These are phyloP conservation scores for Leuctra nigra DNA, from an alignment of 2,888 invertebrate species.

Conservation along the genomic window DNA sequence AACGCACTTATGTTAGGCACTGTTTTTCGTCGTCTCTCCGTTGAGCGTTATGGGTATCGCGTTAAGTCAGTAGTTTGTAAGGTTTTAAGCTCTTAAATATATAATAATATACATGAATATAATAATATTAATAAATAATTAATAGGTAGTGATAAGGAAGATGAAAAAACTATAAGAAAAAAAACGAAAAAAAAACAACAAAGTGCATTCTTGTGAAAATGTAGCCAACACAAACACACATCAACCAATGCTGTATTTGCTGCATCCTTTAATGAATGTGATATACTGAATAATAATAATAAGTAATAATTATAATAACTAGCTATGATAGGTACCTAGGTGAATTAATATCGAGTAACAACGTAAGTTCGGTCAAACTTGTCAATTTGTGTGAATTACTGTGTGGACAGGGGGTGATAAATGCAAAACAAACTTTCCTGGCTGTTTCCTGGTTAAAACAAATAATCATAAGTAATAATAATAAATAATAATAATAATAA, in stretches of 20 bases:
- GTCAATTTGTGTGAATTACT: constrained; percentile 29
- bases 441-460: constrained; percentile 25
- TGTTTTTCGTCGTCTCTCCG: too few species aligned
- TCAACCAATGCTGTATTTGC: constrained; percentile 25
- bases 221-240: constrained; percentile 24
- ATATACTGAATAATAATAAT: constrained; percentile 21
- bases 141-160: too few species aligned
- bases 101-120: constrained; percentile 19
- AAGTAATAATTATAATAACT: constrained; percentile 6
- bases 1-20: too few species aligned
- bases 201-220: constrained; percentile 29
- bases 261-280: constrained; percentile 31
- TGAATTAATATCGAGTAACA: too few species aligned
- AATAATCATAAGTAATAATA: constrained; percentile 15
- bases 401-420: constrained; percentile 20
- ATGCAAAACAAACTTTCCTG: constrained; percentile 28
- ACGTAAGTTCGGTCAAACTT: too few species aligned
- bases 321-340: too few species aligned
- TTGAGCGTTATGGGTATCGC: too few species aligned
- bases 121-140: constrained; percentile 7
- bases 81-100: constrained; percentile 22
- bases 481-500: constrained; percentile 26
- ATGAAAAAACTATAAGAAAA: too few species aligned
- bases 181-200: constrained; percentile 23
- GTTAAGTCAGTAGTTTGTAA: constrained; percentile 34